phyloP scores from a whole-genome alignment of 2,888 invertebrate genomes.

The Rhagonycha fulva region DNA sequence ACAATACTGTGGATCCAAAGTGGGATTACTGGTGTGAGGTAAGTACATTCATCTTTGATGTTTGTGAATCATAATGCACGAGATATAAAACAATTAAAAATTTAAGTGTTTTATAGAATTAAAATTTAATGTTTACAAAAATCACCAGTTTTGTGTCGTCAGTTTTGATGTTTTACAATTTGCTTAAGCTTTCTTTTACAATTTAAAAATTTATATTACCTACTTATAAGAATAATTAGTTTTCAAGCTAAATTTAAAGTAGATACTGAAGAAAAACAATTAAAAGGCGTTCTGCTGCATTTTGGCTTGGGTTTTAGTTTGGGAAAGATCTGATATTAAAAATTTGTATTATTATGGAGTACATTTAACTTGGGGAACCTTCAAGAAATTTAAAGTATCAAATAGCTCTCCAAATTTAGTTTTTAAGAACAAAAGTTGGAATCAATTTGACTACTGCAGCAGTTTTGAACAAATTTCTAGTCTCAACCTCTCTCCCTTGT shows the following conservation, averaged over 20 bases:
- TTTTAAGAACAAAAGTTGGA: too few relatives aligned
- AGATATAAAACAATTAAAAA: not conserved
- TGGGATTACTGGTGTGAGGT: conserved; percentile 99
- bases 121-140: not conserved
- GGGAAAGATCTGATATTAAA: too few relatives aligned
- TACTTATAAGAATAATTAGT: not conserved
- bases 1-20: conserved; percentile 91
- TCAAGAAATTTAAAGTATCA: too few relatives aligned
- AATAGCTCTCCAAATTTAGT: too few relatives aligned
- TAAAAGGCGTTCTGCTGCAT: too few relatives aligned
- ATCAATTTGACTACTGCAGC: not conserved
- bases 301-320: too few relatives aligned
- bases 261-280: not conserved
- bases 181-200: not conserved
- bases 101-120: not conserved
- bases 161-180: not conserved
- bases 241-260: not conserved
- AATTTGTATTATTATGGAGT: too few relatives aligned
- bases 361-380: too few relatives aligned
- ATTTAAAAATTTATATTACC: not conserved
- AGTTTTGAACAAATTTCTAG: not conserved
- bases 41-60: conserved; percentile 40
- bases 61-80: not conserved
- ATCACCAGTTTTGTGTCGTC: not conserved
- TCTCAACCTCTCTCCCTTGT: not conserved